Base-by-base conservation (phyloP, 2,113 vertebrate species). In the Mormoops blainvillei region DNA sequence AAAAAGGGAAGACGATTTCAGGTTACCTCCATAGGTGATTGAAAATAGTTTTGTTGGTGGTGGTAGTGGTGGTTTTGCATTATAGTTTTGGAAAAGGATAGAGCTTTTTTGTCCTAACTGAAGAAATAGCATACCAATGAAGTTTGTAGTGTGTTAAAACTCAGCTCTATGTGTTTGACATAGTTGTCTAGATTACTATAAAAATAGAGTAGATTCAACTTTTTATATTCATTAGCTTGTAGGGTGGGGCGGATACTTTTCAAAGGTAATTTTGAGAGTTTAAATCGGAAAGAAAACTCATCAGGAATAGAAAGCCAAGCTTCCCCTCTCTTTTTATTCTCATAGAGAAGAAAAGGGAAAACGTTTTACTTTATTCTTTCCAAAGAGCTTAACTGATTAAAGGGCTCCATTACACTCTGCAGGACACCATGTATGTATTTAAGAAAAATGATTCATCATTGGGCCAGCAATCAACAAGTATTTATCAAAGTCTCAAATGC, bases 301-400 rank as follows among this genome's bases (percentile, higher is more conserved):
- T 73, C 38, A 76, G 36, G 36, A 65, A 78, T 24, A 76, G 28
- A 91, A 94, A 97, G 7, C 61, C 82, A 84, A 84, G 58, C 19
- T 2, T 86, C 13, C 22, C 18, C 74, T 88, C 70, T 80, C 41
- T 87, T 92, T 93, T 89, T 24, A 45, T 89, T 88, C 38, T 73
- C n/a, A 0, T 14, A 0, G 38, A 90, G 65, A 77, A 93, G 31
- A 94, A 85, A 85, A 22, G 36, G 7, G 41, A 41, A 80, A 58
- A 41, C 28, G 68, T 65, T 56, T 86, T 43, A 68, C 78, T 87
- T 78, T 84, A 43, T 84, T 86, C 58, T 94, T 78, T 91, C 89
- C 43, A 77, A 92, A 93, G 63, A 77, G 48, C 48, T 93, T 86
- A 83, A 76, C 77, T 95, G 90, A 52, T 93, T 73, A 89, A 45